phyloP scores from a whole-genome alignment of 2,797 vertebrate genomes.

The Euthynnus affinis region DNA sequence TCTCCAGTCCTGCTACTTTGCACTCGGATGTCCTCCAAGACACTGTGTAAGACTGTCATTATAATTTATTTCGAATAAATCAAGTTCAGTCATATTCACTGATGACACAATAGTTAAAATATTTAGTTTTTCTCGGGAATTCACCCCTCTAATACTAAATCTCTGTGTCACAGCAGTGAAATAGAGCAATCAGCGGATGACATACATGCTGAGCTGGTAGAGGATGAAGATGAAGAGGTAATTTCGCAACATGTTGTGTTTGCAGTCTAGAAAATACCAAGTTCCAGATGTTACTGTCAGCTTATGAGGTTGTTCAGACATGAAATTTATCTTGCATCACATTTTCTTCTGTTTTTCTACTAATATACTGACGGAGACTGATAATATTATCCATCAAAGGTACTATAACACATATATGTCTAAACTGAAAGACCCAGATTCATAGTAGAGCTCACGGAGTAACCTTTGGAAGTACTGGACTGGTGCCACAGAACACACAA shows the following conservation, averaged over 20 bases:
- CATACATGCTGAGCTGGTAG: constrained; percentile 78
- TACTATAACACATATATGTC: neutral
- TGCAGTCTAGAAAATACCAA: neutral
- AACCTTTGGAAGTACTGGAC: neutral
- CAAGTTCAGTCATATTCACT: neutral
- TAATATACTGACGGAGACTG: too few relatives aligned
- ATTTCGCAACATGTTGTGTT: constrained; percentile 12
- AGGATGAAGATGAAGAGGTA: constrained; percentile 85
- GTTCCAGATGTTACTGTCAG: neutral
- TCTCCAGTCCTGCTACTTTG: constrained; percentile 87
- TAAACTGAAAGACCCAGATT: neutral
- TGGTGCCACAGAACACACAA: neutral
- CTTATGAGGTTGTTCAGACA: neutral
- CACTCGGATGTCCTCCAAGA: constrained; percentile 86
- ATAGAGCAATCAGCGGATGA: constrained; percentile 83
- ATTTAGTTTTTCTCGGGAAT: neutral
- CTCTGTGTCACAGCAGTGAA: constrained; percentile 79
- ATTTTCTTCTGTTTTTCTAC: neutral
- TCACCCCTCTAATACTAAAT: neutral
- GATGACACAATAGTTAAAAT: neutral
- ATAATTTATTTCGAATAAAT: neutral
- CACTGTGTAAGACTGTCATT: constrained; percentile 84
- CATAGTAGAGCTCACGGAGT: neutral
- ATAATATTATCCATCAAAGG: neutral
- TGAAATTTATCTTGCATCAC: neutral